A percentile compares a stretch with the other conserved stretches of the same genome.
Conservation (phyloP, 2,888 invertebrate genomes). For the Abrostola tripartita region DNA sequence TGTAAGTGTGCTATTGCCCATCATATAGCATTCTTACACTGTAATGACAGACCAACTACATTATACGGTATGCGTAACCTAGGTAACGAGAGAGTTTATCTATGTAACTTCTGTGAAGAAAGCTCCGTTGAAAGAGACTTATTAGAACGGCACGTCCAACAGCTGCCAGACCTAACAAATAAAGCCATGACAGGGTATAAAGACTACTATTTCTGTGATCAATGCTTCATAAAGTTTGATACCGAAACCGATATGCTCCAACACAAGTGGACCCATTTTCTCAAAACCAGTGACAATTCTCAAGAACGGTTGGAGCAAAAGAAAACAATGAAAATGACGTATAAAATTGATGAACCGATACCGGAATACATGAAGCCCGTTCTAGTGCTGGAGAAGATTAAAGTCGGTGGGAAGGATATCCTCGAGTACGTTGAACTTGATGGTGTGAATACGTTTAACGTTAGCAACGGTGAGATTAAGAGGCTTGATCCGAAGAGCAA, state of each 20-base stretch:
- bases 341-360: constrained; percentile 65
- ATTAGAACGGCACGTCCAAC: constrained; percentile 68
- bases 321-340: constrained; percentile 55
- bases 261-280: constrained; percentile 81
- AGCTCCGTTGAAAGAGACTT: constrained; percentile 69
- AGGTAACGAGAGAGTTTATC: constrained; percentile 67
- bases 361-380: constrained; percentile 69
- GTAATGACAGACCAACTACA: constrained; percentile 62
- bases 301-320: constrained; percentile 51
- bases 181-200: constrained; percentile 73
- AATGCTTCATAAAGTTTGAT: constrained; percentile 74
- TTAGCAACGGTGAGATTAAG: constrained; percentile 49
- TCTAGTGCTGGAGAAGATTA: constrained; percentile 67
- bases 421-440: constrained; percentile 28
- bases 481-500: constrained; percentile 69
- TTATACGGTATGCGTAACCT: constrained; percentile 68
- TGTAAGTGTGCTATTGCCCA: constrained; percentile 74
- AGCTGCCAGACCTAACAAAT: constrained; percentile 74
- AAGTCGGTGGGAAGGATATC: constrained; percentile 40
- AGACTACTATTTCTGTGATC: constrained; percentile 79
- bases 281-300: constrained; percentile 69
- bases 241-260: constrained; percentile 76
- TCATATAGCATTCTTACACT: constrained; percentile 75
- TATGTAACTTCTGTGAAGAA: constrained; percentile 78
- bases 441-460: constrained; percentile 46